Percentiles rank a stretch among this genome's conserved stretches.
These are phyloP conservation scores for Gadopsis bispinosus DNA, from an alignment of 2,797 vertebrate species.

Conservation along the genomic window DNA sequence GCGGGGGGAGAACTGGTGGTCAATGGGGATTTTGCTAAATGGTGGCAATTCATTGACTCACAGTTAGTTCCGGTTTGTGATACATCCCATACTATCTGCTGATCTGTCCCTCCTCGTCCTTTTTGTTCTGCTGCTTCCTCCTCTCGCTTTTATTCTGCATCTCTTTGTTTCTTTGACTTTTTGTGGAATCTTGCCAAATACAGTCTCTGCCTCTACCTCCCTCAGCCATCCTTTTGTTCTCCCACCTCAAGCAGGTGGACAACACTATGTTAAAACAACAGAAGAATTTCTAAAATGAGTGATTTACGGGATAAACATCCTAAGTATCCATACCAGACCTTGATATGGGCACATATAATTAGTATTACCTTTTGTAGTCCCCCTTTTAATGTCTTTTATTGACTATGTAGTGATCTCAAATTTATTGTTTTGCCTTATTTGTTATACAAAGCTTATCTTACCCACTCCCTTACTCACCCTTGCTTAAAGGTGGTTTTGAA, in stretches of 20 bases:
- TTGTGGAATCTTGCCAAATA: neutral
- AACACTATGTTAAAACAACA: conserved; percentile 17
- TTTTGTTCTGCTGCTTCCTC: neutral
- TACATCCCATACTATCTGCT: neutral
- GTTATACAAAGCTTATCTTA: conserved; percentile 19
- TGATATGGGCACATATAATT: neutral
- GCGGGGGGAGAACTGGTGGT: conserved; percentile 31
- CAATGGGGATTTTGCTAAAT: conserved; percentile 50
- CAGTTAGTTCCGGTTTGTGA: conserved; percentile 14
- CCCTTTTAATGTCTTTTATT: conserved; percentile 10
- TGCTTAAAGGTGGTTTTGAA: neutral
- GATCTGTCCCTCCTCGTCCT: neutral
- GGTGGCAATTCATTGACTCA: conserved; percentile 23
- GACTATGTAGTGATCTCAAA: conserved; percentile 4
- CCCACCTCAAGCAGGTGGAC: conserved; percentile 2
- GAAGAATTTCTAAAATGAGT: conserved; percentile 18
- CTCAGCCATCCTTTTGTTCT: neutral
- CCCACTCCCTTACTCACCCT: neutral
- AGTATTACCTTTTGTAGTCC: neutral
- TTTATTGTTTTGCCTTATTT: conserved; percentile 21
- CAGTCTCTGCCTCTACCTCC: neutral
- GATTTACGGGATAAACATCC: conserved; percentile 28
- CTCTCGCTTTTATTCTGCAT: neutral
- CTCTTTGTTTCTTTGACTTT: neutral
- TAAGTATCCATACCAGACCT: conserved; percentile 8